Conservation (phyloP, 2,113 vertebrate species). For the Alligator sinensis region DNA sequence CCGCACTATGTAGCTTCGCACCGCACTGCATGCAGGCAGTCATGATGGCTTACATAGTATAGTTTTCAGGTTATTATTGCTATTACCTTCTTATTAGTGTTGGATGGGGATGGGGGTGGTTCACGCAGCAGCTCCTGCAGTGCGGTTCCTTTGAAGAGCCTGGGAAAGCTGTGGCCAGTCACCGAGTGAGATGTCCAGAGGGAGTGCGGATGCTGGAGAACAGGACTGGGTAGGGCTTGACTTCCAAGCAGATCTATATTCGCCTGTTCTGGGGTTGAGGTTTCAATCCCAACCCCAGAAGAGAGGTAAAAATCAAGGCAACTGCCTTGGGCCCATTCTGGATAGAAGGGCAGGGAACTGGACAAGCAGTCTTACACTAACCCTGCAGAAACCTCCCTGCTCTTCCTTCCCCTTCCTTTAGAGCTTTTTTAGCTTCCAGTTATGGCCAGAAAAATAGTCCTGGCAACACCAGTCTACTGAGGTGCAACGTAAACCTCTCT, state of each 20-base stretch:
- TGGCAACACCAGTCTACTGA: background rate
- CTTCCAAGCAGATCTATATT: background rate
- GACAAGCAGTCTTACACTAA: background rate
- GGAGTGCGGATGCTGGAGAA: background rate
- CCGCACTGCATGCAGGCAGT: background rate
- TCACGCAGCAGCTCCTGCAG: background rate
- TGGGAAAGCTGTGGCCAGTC: background rate
- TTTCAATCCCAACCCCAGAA: background rate
- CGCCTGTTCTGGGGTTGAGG: background rate
- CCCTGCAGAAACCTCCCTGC: background rate
- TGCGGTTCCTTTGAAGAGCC: background rate
- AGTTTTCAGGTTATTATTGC: no score
- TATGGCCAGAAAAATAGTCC: background rate
- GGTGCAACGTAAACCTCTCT: background rate
- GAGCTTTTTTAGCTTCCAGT: background rate
- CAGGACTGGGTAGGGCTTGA: background rate
- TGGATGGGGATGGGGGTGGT: background rate
- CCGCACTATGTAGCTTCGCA: background rate
- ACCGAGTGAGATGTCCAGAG: background rate
- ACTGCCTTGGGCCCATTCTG: background rate
- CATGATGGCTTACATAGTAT: background rate
- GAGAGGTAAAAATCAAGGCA: background rate
- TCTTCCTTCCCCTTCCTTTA: background rate
- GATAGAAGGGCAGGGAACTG: background rate
- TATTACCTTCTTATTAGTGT: no score